Percentiles rank a stretch among this genome's conserved stretches.
Evolutionary conservation across 2,888 invertebrate genomes (phyloP).

Genomic region (Perdita meconis): DNA sequence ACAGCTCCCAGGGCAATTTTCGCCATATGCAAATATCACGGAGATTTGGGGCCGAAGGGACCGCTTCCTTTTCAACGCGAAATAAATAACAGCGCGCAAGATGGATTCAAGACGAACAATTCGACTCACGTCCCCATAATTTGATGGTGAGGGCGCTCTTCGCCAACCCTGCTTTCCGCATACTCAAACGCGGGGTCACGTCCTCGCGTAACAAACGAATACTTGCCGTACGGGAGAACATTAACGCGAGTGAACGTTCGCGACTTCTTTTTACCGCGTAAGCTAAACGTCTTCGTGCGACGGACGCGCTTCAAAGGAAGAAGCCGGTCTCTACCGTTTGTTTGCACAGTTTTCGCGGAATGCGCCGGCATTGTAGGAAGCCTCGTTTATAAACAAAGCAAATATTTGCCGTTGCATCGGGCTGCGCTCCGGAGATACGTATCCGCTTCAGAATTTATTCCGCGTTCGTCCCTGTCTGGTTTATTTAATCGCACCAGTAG

Average conservation of each 20-base stretch:
- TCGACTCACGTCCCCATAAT: slow-evolving; percentile 37
- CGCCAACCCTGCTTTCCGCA: background rate
- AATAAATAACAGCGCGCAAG: background rate
- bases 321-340: slow-evolving; percentile 27
- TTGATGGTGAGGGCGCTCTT: slow-evolving; percentile 11
- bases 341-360: slow-evolving; percentile 14
- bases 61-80: slow-evolving; percentile 1
- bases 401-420: slow-evolving; percentile 24
- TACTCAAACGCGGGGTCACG: background rate
- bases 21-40: slow-evolving; percentile 1
- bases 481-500: slow-evolving; percentile 15
- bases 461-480: slow-evolving; percentile 2
- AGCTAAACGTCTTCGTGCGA: slow-evolving; percentile 26
- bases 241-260: slow-evolving; percentile 33
- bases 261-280: slow-evolving; percentile 13
- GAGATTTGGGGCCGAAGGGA: background rate
- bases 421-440: slow-evolving; percentile 5
- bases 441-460: slow-evolving; percentile 20
- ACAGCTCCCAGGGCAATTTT: background rate
- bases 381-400: slow-evolving; percentile 35
- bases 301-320: slow-evolving; percentile 25
- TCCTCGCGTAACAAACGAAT: too few relatives aligned
- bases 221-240: slow-evolving; percentile 20
- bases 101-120: slow-evolving; percentile 10
- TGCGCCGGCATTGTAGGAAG: background rate